These are phyloP conservation scores for Drosophila paulistorum DNA, from an alignment of 1,140 invertebrate genomes.

Conservation along the genomic window DNA sequence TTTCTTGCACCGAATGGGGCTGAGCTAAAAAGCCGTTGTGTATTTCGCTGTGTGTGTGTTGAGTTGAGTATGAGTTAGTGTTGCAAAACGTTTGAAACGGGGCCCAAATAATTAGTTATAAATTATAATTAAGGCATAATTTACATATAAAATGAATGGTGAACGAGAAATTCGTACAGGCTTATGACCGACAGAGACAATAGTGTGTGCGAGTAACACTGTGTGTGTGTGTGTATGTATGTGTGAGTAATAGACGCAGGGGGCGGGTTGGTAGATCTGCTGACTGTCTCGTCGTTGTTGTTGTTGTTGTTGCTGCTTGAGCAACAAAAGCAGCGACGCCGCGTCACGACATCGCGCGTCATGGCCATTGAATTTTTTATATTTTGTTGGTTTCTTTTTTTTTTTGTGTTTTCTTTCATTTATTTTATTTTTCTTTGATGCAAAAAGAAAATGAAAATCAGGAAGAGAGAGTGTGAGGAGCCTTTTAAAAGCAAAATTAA, in stretches of 20 bases:
- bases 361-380: conserved; percentile 82
- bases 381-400: conserved; percentile 27
- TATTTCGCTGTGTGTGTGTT: conserved; percentile 43
- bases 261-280: conserved; percentile 48
- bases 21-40: conserved; percentile 59
- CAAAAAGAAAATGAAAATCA: conserved; percentile 58
- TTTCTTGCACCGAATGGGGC: conserved; percentile 69
- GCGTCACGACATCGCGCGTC: conserved; percentile 78
- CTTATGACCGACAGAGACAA: conserved; percentile 22
- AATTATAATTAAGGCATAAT: conserved; percentile 72
- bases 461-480: conserved; percentile 40
- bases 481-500: conserved; percentile 20
- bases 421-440: conserved; percentile 54
- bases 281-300: conserved; percentile 52
- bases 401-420: conserved; percentile 25
- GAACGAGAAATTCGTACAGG: conserved; percentile 50
- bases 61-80: conserved; percentile 48
- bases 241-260: conserved; percentile 6
- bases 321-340: conserved; percentile 58
- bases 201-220: conserved; percentile 27
- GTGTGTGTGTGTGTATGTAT: conserved; percentile 7
- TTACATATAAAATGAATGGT: conserved; percentile 53
- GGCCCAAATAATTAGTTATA: conserved; percentile 70
- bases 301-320: conserved; percentile 19
- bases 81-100: conserved; percentile 55